Evolutionary conservation across 37 sponge, comb jelly and placozoan genomes (phyloP).

Genomic region (Chondrilla cf. caribensis): DNA sequence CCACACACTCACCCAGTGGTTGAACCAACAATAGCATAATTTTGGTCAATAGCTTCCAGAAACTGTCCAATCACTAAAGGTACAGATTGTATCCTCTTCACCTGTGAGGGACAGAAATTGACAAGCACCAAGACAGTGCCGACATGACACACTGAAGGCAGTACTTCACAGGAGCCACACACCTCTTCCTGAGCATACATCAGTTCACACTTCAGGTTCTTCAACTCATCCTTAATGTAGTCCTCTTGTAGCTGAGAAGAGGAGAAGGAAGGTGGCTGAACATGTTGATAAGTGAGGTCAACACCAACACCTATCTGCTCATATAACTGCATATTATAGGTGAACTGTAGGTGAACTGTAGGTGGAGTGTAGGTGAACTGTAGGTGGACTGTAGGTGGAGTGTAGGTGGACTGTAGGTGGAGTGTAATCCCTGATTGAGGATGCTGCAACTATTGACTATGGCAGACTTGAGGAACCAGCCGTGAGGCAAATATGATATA

Average conservation of each 20-base stretch:
- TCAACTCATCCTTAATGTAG: slow-evolving; percentile 97
- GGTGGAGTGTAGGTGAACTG: no score
- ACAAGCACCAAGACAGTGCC: background rate
- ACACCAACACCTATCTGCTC: background rate
- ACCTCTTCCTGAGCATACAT: slow-evolving; percentile 85
- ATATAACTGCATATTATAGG: background rate
- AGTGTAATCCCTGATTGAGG: no score
- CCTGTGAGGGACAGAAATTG: slow-evolving; percentile 23
- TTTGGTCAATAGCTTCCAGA: slow-evolving; percentile 97
- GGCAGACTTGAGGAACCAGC: no score
- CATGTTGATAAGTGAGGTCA: background rate
- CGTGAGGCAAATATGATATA: no score
- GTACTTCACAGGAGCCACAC: no score
- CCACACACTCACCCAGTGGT: slow-evolving; percentile 54
- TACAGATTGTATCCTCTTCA: slow-evolving; percentile 98
- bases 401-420: no score
- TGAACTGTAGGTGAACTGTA: no score
- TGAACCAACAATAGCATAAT: slow-evolving; percentile 92
- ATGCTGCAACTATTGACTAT: no score
- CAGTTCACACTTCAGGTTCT: slow-evolving; percentile 92
- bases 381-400: no score
- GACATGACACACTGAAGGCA: no score
- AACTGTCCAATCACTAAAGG: slow-evolving; percentile 99
- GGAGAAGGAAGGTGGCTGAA: background rate
- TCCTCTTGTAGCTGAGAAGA: slow-evolving; percentile 92